A percentile compares a stretch with the other conserved stretches of the same genome.
Conservation (phyloP, 2,888 invertebrate genomes). For the Siphonodentalium dalli region DNA sequence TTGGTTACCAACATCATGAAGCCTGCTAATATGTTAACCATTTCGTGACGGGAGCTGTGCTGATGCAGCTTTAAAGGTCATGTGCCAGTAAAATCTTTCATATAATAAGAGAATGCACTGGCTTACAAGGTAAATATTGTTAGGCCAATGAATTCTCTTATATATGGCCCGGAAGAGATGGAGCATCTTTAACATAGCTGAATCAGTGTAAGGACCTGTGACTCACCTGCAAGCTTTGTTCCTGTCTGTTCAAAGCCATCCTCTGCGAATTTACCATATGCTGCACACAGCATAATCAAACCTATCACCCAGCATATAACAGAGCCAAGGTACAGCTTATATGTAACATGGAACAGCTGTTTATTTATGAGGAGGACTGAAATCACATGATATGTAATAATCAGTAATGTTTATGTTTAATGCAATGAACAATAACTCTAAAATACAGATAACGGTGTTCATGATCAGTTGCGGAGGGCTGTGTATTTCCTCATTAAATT, state of each 20-base stretch:
- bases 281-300: conserved; percentile 74
- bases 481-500: no score
- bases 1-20: no score
- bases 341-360: conserved; percentile 85
- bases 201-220: background rate
- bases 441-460: background rate
- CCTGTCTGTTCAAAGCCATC: conserved; percentile 69
- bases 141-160: no score
- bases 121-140: no score
- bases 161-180: no score
- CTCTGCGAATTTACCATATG: conserved; percentile 79
- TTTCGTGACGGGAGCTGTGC: no score
- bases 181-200: no score
- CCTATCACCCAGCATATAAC: conserved; percentile 75
- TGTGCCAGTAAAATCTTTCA: no score
- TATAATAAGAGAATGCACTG: no score
- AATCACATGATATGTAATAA: conserved; percentile 32
- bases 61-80: no score
- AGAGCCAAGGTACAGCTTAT: conserved; percentile 82
- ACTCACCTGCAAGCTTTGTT: conserved; percentile 44
- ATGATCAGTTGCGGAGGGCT: background rate
- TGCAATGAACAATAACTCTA: background rate
- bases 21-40: no score
- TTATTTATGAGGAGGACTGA: conserved; percentile 79
- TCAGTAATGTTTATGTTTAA: no score